Evolutionary conservation across 30 jellyfish, hydroid and myxozoan species (phyloP).

Genomic region (Chrysaora quinquecirrha): DNA sequence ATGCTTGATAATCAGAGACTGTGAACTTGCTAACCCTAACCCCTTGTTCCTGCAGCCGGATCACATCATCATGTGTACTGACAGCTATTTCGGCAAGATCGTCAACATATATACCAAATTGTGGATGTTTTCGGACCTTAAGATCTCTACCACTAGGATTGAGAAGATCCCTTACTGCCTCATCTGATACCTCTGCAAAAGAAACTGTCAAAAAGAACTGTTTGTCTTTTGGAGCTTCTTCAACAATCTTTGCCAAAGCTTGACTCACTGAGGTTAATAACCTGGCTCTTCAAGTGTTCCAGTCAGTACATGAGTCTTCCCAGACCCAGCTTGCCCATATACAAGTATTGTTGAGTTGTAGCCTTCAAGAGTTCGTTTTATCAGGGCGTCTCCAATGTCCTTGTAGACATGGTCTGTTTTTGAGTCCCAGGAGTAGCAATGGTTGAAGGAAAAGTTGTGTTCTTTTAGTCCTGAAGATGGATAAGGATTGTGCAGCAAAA

Average conservation of each 20-base stretch:
- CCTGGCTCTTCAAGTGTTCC: slow-evolving; percentile 96
- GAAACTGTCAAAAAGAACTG: slow-evolving; percentile 85
- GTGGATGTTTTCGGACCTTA: slow-evolving; percentile 86
- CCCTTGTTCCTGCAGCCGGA: slow-evolving; percentile 89
- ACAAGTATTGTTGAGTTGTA: slow-evolving; percentile 80
- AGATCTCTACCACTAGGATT: slow-evolving; percentile 93
- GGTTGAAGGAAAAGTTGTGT: slow-evolving; percentile 72
- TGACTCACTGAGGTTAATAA: slow-evolving; percentile 61
- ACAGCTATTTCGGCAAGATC: slow-evolving; percentile 90
- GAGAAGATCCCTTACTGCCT: slow-evolving; percentile 71
- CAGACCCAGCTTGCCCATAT: slow-evolving; percentile 91
- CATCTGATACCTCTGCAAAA: slow-evolving; percentile 73
- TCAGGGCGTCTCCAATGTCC: slow-evolving; percentile 75
- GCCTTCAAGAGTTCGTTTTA: slow-evolving; percentile 87
- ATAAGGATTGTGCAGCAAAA: slow-evolving; percentile 80
- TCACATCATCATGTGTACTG: slow-evolving; percentile 74
- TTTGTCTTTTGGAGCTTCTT: slow-evolving; percentile 70
- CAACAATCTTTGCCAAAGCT: slow-evolving; percentile 67
- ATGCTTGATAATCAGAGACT: slow-evolving; percentile 51
- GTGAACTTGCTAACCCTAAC: slow-evolving; percentile 78
- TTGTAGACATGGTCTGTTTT: slow-evolving; percentile 84
- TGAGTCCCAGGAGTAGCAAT: slow-evolving; percentile 81
- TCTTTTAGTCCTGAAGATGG: slow-evolving; percentile 78
- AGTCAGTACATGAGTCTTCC: slow-evolving; percentile 73
- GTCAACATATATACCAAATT: slow-evolving; percentile 82